Conservation (phyloP, 1,140 invertebrate species). For the Drosophila kohkoa region DNA sequence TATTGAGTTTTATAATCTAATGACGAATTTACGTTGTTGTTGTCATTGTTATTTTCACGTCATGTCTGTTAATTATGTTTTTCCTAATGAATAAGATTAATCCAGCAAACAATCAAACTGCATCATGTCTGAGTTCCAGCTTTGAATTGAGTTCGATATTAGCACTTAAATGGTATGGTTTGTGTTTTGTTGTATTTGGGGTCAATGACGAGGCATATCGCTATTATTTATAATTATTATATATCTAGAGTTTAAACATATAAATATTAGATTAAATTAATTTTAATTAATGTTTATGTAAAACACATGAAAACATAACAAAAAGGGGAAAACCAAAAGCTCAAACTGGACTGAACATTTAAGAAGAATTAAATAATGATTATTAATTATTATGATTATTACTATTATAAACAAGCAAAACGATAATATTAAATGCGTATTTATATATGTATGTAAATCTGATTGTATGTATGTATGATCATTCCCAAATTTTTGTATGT, state of each 20-base stretch:
- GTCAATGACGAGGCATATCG: slow-evolving; percentile 58
- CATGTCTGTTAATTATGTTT: slow-evolving; percentile 23
- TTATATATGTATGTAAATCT: slow-evolving; percentile 66
- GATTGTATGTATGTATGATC: slow-evolving; percentile 61
- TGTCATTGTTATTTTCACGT: slow-evolving; percentile 9
- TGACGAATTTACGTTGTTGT: slow-evolving; percentile 47
- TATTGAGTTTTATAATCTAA: slow-evolving; percentile 34
- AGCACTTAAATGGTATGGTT: not conserved
- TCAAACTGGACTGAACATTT: slow-evolving; percentile 84
- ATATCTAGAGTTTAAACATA: slow-evolving; percentile 61
- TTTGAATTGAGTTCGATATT: slow-evolving; percentile 13
- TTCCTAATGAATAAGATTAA: slow-evolving; percentile 11
- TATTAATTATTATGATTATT: slow-evolving; percentile 64
- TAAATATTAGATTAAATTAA: slow-evolving; percentile 73
- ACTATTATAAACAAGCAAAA: slow-evolving; percentile 47
- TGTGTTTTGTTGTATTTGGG: slow-evolving; percentile 12
- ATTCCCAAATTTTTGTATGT: slow-evolving; percentile 42
- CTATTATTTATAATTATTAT: slow-evolving; percentile 37
- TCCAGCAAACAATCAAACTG: slow-evolving; percentile 45
- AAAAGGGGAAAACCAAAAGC: slow-evolving; percentile 72
- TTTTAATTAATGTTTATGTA: slow-evolving; percentile 62
- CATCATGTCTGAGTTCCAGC: slow-evolving; percentile 31
- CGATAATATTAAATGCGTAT: slow-evolving; percentile 62
- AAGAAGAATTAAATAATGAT: slow-evolving; percentile 71
- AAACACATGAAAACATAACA: slow-evolving; percentile 55